These are phyloP conservation scores for Lottia scabra DNA, from an alignment of 2,888 invertebrate species.

Conservation along the genomic window DNA sequence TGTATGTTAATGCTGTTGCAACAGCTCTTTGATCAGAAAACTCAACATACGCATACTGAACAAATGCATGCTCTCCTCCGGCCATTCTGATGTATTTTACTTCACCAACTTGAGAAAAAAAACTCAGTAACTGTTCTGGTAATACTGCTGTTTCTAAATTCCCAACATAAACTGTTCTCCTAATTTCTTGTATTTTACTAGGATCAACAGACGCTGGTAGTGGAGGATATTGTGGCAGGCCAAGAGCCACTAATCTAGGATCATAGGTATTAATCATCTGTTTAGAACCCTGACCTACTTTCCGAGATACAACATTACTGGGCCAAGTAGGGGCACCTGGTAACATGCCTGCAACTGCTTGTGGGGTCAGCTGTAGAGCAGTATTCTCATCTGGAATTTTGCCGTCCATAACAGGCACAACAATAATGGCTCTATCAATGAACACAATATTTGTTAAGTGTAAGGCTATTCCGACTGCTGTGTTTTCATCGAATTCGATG, in stretches of 20 bases:
- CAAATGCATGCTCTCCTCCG: slow-evolving; percentile 78
- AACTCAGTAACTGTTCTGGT: slow-evolving; percentile 88
- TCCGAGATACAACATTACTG: slow-evolving; percentile 84
- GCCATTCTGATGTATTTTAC: slow-evolving; percentile 95
- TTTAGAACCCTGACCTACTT: slow-evolving; percentile 52
- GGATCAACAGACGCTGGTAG: slow-evolving; percentile 77
- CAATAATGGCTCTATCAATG: slow-evolving; percentile 95
- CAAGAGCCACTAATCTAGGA: slow-evolving; percentile 82
- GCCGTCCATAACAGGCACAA: slow-evolving; percentile 85
- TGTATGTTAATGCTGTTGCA: slow-evolving; percentile 84
- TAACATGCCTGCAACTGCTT: slow-evolving; percentile 86
- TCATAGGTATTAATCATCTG: slow-evolving; percentile 75
- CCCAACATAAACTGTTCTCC: slow-evolving; percentile 89
- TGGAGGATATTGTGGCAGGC: slow-evolving; percentile 89
- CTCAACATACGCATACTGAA: slow-evolving; percentile 86
- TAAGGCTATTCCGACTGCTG: slow-evolving; percentile 92
- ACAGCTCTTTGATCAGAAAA: slow-evolving; percentile 92
- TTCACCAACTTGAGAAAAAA: slow-evolving; percentile 89
- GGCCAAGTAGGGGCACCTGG: slow-evolving; percentile 87
- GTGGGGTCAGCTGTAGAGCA: slow-evolving; percentile 86
- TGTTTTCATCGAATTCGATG: slow-evolving; percentile 91
- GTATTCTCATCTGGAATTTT: slow-evolving; percentile 96
- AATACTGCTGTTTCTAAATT: slow-evolving; percentile 80
- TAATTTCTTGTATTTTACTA: slow-evolving; percentile 92
- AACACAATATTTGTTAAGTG: slow-evolving; percentile 99